Evolutionary conservation across 2,113 vertebrate genomes (phyloP).

Genomic region (Platichthys flesus): DNA sequence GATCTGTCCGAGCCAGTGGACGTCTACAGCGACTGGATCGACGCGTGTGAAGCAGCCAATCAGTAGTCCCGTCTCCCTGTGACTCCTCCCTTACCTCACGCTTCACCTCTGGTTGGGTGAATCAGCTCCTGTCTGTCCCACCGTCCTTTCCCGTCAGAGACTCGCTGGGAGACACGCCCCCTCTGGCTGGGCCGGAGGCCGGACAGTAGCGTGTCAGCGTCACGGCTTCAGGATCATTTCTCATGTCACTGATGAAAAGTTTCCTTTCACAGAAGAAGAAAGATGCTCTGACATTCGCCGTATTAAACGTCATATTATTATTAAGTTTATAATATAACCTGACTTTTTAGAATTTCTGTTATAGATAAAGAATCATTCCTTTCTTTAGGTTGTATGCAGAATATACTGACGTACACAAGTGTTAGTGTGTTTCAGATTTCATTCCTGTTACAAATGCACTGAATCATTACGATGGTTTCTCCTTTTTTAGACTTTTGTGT

Average conservation of each 20-base stretch:
- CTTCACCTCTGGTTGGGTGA: constrained; percentile 14
- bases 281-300: not conserved
- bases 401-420: not conserved
- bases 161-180: not conserved
- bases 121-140: not conserved
- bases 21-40: constrained; percentile 97
- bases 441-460: constrained; percentile 24
- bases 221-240: not conserved
- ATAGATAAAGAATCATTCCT: not conserved
- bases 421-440: not conserved
- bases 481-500: not conserved
- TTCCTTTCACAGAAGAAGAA: not conserved
- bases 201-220: not conserved
- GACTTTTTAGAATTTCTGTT: not conserved
- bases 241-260: not conserved
- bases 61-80: constrained; percentile 87
- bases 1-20: constrained; percentile 95
- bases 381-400: not conserved
- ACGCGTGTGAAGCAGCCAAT: constrained; percentile 94
- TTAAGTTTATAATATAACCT: too few species aligned
- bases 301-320: too few species aligned
- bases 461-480: constrained; percentile 11
- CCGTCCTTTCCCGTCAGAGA: not conserved
- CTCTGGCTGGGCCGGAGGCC: constrained; percentile 57
- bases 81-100: constrained; percentile 55